Evolutionary conservation across 2,888 invertebrate genomes (phyloP).

Genomic region (Trimorus sp.): DNA sequence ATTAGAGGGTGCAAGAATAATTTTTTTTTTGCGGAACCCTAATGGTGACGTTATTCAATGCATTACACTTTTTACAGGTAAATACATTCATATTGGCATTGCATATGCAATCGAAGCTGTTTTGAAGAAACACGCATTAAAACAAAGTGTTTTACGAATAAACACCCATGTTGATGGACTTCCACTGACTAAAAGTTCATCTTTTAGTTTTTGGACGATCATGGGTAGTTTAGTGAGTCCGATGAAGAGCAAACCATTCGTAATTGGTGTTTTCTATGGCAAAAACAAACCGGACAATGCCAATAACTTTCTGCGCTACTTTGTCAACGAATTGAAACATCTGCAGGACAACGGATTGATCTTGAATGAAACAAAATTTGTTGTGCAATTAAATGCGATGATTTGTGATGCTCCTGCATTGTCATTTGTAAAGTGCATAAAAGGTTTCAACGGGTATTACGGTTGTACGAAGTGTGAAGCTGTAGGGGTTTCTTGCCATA

Average conservation of each 20-base stretch:
- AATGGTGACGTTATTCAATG: no score
- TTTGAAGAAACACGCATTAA: no score
- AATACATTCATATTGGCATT: no score
- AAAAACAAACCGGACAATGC: slow-evolving; percentile 19
- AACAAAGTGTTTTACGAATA: neutral
- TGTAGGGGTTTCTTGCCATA: slow-evolving; percentile 10
- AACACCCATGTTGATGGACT: slow-evolving; percentile 41
- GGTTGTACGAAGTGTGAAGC: slow-evolving; percentile 7
- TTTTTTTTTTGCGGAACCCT: no score
- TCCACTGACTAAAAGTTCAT: slow-evolving; percentile 28
- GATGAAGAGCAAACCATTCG: slow-evolving; percentile 6
- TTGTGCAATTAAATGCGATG: slow-evolving; percentile 11
- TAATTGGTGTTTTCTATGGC: slow-evolving; percentile 34
- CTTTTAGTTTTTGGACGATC: slow-evolving; percentile 34
- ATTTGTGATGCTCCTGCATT: slow-evolving; percentile 33
- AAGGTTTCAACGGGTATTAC: slow-evolving; percentile 34
- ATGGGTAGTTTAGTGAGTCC: slow-evolving; percentile 10
- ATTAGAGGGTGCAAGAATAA: no score
- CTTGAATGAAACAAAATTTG: neutral
- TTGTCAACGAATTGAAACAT: slow-evolving; percentile 22
- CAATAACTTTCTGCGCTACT: slow-evolving; percentile 12
- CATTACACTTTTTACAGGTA: no score
- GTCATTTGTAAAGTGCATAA: slow-evolving; percentile 14
- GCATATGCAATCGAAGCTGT: no score
- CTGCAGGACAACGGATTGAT: neutral